These are phyloP conservation scores for Xiphorhynchus erythropygius DNA, from an alignment of 2,797 vertebrate species.

Conservation along the genomic window DNA sequence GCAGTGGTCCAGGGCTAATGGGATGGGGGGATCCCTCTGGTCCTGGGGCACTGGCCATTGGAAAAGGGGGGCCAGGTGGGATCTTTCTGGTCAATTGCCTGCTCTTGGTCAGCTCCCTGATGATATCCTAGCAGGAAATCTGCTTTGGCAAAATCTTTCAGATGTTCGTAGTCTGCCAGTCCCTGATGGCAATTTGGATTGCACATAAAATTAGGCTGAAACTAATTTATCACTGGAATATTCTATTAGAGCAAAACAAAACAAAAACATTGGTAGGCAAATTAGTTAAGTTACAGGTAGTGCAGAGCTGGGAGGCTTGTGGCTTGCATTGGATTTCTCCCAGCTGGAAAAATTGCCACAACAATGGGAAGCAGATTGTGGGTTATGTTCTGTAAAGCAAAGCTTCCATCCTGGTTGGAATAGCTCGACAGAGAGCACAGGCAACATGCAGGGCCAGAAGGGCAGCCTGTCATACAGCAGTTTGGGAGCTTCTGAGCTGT, in stretches of 20 bases:
- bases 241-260: constrained; percentile 12
- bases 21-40: rapidly evolving
- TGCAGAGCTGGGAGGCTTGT: background rate
- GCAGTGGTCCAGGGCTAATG: rapidly evolving
- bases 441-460: background rate
- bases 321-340: background rate
- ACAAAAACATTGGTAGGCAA: background rate
- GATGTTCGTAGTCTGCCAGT: background rate
- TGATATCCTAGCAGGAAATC: background rate
- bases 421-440: background rate
- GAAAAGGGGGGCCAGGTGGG: background rate
- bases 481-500: background rate
- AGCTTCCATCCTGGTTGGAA: background rate
- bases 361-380: background rate
- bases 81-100: background rate
- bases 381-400: background rate
- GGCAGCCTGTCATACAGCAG: background rate
- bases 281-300: constrained; percentile 3
- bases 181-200: background rate
- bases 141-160: background rate
- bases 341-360: constrained; percentile 11
- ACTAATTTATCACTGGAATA: background rate
- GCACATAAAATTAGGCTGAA: constrained; percentile 2
- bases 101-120: background rate
- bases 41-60: rapidly evolving